Evolutionary conservation across 2,113 vertebrate genomes (phyloP).

Genomic region (Chrysemys picta): DNA sequence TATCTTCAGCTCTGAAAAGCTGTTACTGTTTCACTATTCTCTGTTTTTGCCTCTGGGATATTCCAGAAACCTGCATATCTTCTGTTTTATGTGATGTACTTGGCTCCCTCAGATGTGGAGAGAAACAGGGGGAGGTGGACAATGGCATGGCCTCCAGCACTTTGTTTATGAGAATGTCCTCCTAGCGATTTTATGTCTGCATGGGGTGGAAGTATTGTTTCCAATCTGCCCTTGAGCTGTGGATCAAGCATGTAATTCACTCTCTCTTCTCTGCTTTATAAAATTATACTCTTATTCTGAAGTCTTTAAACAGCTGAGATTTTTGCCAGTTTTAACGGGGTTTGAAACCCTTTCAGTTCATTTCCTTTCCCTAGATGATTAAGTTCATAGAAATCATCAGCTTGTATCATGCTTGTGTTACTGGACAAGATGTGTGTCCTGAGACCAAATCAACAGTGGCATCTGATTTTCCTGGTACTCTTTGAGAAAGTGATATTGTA

Average conservation of each 20-base stretch:
- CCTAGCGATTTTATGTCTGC: slow-evolving; percentile 71
- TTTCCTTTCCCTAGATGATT: neutral
- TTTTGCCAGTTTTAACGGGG: neutral
- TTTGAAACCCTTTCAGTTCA: neutral
- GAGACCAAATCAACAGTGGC: neutral
- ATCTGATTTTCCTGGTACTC: neutral
- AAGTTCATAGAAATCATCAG: neutral
- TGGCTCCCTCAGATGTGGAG: slow-evolving; percentile 61
- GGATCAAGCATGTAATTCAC: slow-evolving; percentile 65
- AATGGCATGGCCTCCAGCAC: slow-evolving; percentile 70
- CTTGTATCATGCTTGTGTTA: accelerated
- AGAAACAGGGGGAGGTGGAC: slow-evolving; percentile 56
- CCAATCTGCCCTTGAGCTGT: slow-evolving; percentile 70
- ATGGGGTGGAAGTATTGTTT: slow-evolving; percentile 45
- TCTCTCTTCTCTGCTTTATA: slow-evolving; percentile 42
- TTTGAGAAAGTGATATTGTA: neutral
- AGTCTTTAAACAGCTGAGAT: slow-evolving; percentile 18
- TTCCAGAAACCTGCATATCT: slow-evolving; percentile 50
- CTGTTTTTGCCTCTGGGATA: slow-evolving; percentile 72
- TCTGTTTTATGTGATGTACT: slow-evolving; percentile 64
- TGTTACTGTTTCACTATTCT: slow-evolving; percentile 48
- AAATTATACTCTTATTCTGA: slow-evolving; percentile 22
- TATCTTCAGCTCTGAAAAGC: slow-evolving; percentile 57
- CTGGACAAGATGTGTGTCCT: neutral
- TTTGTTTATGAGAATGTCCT: slow-evolving; percentile 75